Conservation (phyloP, 1,140 invertebrate genomes). For the Drosophila ficusphila region DNA sequence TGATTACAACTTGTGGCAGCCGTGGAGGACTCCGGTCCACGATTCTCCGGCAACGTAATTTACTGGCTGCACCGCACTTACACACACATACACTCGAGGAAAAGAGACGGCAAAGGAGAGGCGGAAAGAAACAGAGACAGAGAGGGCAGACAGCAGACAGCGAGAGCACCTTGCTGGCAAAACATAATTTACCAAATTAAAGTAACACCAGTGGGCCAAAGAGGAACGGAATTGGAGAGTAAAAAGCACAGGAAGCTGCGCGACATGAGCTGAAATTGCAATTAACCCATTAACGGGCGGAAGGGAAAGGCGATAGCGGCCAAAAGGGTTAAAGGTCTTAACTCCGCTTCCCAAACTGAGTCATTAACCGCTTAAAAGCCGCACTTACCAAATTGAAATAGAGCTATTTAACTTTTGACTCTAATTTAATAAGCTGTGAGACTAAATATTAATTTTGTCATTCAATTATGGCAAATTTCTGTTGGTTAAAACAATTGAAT, state of each 20-base stretch:
- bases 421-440: too few relatives aligned
- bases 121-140: not conserved
- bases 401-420: too few relatives aligned
- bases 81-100: not conserved
- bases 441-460: too few relatives aligned
- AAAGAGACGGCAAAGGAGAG: constrained; percentile 2
- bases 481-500: too few relatives aligned
- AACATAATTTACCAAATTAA: constrained; percentile 78
- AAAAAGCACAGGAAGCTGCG: constrained; percentile 32
- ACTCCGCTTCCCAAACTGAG: not conserved
- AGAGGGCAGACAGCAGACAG: not conserved
- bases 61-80: constrained; percentile 48
- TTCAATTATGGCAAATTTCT: too few relatives aligned
- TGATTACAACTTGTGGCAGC: constrained; percentile 73
- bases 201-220: constrained; percentile 40
- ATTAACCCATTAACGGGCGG: constrained; percentile 60
- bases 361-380: too few relatives aligned
- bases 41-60: constrained; percentile 44
- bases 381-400: too few relatives aligned
- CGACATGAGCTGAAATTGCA: constrained; percentile 64
- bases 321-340: constrained; percentile 9
- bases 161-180: constrained; percentile 62
- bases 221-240: not conserved
- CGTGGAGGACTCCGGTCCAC: constrained; percentile 33
- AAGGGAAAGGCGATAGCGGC: not conserved